A percentile compares a stretch with the other conserved stretches of the same genome.
These are phyloP conservation scores for Tribolium madens DNA, from an alignment of 1,140 invertebrate genomes.

Conservation along the genomic window DNA sequence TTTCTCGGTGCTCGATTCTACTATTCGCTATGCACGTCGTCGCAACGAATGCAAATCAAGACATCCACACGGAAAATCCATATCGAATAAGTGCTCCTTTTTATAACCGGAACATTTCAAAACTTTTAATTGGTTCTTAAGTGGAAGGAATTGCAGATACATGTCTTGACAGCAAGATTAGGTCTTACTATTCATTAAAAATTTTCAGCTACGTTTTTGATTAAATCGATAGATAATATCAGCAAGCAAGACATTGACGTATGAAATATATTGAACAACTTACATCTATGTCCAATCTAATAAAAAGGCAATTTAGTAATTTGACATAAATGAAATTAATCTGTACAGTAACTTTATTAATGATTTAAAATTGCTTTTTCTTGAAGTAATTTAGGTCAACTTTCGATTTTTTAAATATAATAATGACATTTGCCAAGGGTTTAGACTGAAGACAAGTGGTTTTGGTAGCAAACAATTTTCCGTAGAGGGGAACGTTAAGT, in stretches of 20 bases:
- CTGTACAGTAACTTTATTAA: not conserved
- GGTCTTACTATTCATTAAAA: not conserved
- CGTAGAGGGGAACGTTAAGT: not conserved
- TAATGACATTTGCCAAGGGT: too few species aligned
- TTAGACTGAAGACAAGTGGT: not conserved
- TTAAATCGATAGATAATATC: constrained; percentile 4
- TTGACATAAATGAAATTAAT: not conserved
- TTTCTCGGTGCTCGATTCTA: constrained; percentile 31
- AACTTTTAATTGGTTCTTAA: constrained; percentile 14
- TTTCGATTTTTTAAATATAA: too few species aligned
- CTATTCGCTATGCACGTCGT: constrained; percentile 11
- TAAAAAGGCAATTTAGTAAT: not conserved
- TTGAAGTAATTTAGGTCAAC: too few species aligned
- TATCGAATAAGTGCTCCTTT: constrained; percentile 20
- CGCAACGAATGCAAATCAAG: constrained; percentile 23
- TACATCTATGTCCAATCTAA: not conserved
- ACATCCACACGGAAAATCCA: constrained; percentile 17
- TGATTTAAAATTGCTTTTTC: not conserved
- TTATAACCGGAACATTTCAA: constrained; percentile 5
- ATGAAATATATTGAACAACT: not conserved
- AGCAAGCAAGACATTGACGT: constrained; percentile 11
- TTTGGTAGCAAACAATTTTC: not conserved
- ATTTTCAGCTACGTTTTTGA: not conserved
- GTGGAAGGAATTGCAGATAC: not conserved
- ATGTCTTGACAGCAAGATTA: not conserved